These are phyloP conservation scores for Rafetus swinhoei DNA, from an alignment of 2,113 vertebrate species.

Conservation along the genomic window DNA sequence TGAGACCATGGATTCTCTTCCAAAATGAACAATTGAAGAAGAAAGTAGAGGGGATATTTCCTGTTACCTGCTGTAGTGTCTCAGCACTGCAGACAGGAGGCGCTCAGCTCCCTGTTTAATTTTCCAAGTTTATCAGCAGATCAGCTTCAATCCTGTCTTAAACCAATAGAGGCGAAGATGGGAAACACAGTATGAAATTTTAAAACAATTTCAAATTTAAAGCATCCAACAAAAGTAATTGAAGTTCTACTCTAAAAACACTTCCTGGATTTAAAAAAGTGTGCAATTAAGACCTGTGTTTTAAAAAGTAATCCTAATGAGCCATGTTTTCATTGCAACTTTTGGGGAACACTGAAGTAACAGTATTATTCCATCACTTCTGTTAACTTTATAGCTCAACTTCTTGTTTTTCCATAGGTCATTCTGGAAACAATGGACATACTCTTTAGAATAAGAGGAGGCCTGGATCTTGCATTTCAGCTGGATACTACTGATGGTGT, in stretches of 20 bases:
- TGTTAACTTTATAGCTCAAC: background rate
- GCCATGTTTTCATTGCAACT: background rate
- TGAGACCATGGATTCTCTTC: background rate
- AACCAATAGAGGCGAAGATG: background rate
- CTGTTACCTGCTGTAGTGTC: background rate
- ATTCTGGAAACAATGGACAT: slow-evolving; percentile 76
- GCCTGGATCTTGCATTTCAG: slow-evolving; percentile 85
- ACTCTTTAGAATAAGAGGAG: slow-evolving; percentile 84
- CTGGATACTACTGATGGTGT: slow-evolving; percentile 81
- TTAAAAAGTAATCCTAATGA: background rate
- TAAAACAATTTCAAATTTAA: background rate
- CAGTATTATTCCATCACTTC: background rate
- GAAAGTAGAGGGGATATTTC: background rate
- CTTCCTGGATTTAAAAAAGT: background rate
- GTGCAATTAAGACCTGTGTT: background rate
- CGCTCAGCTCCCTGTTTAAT: background rate
- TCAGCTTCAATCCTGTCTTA: background rate
- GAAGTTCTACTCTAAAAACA: background rate
- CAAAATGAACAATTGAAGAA: background rate
- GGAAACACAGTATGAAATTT: background rate
- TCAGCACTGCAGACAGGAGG: background rate
- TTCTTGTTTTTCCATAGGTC: slow-evolving; percentile 51
- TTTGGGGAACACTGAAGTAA: background rate
- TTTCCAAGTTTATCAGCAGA: background rate
- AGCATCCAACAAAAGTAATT: background rate